Evolutionary conservation across 2,888 invertebrate genomes (phyloP), one percentile per base, ranked within the genome.

Genomic region (Geophilus truncorum): DNA sequence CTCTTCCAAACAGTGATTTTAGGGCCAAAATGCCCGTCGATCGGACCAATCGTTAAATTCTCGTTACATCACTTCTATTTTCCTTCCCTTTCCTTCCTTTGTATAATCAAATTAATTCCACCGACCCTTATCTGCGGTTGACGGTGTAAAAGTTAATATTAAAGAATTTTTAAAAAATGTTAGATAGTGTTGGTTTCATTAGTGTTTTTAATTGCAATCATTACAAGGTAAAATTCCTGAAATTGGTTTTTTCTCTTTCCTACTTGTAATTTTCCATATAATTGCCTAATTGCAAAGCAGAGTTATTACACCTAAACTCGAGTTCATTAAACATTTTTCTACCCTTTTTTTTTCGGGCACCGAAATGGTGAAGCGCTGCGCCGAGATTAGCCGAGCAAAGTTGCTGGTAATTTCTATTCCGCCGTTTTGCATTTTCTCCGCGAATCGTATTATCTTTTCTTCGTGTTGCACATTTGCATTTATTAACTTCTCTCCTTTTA

Each of bases 391-490:
- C 70, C 12, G 28, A 70, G 23, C 25, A 25, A 28, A 25, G 70
- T 70, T 70, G 70, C 28, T 70, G 70, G 70, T 25, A 70, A 70
- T 70, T 70, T 70, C 70, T 28, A 70, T 70, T 70, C 70, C 28
- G 28, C 25, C 70, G 70, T 70, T 70, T 70, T 70, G 70, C 70
- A 70, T 70, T 70, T 70, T 70, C 25, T 70, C 70, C 28, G 28
- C 28, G 70, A 70, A 70, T 70, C 70, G 23, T 70, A 70, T 70
- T 70, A 70, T 70, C 70, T 70, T 62, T 70, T 28, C 70, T 70
- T 70, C 25, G 70, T 25, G 70, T 70, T 70, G 70, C 70, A 70
- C 70, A 70, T 70, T 70, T 70, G 70, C 70, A 70, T 70, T 70
- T 70, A 70, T 70, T 70, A 70, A 70, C 70, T 70, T 70, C 10